Percentiles rank a stretch among this genome's conserved stretches.
Conservation (phyloP, 2,888 invertebrate species). For the Drosophila greeni region DNA sequence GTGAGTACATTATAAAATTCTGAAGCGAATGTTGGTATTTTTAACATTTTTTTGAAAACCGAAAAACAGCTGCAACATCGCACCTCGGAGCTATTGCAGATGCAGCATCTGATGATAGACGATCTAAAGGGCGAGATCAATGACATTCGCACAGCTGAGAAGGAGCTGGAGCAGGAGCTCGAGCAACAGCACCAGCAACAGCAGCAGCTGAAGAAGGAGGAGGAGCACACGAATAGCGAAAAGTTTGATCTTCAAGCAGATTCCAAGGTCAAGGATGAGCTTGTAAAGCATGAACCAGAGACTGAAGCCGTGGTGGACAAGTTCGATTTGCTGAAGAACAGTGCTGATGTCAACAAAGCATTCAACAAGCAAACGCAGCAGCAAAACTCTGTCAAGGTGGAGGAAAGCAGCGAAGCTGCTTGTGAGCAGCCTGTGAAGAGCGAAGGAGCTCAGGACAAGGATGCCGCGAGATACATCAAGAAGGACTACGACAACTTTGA, state of each 20-base stretch:
- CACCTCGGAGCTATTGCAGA: constrained; percentile 88
- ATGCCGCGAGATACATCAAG: constrained; percentile 54
- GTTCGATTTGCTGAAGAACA: constrained; percentile 74
- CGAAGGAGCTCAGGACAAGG: constrained; percentile 16
- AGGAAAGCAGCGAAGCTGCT: constrained; percentile 44
- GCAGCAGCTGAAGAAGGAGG: constrained; percentile 3
- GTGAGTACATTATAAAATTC: constrained; percentile 79
- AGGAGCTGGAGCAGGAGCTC: constrained; percentile 50
- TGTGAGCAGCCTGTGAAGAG: constrained; percentile 19
- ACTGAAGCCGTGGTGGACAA: constrained; percentile 62
- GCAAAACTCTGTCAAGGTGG: constrained; percentile 42
- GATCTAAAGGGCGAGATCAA: constrained; percentile 85
- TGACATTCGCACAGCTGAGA: constrained; percentile 80
- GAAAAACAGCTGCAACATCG: constrained; percentile 83
- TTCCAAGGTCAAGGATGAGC: constrained; percentile 70
- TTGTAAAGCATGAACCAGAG: constrained; percentile 72
- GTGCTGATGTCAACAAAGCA: constrained; percentile 60
- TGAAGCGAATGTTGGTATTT: neutral
- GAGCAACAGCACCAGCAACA: constrained; percentile 26
- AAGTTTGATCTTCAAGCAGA: constrained; percentile 25
- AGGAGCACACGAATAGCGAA: constrained; percentile 32
- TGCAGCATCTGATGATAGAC: constrained; percentile 86
- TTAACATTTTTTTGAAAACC: neutral
- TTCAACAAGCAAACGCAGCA: constrained; percentile 56
- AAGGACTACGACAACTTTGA: constrained; percentile 78